Base-by-base conservation (phyloP, 2,888 invertebrate species). In the Rhamnusium bicolor region DNA sequence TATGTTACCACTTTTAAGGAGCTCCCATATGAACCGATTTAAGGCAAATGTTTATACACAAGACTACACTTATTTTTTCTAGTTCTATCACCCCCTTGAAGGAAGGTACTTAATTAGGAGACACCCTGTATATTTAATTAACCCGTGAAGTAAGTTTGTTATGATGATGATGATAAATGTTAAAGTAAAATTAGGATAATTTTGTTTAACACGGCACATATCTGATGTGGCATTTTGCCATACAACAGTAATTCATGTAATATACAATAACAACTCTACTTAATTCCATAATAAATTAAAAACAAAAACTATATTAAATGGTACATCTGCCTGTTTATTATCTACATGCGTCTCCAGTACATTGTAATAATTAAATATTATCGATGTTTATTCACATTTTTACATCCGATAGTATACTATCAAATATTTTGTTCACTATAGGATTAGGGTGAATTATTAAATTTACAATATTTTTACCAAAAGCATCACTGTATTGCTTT, bases 221-320 rank as follows among this genome's bases (percentile, higher is more conserved):
- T n/a, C n/a, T n/a, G n/a, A n/a, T n/a, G n/a, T 32, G 4, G n/a
- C 12, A 40, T n/a, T 40, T 40, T 40, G n/a, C 10, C 4, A 40
- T n/a, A 40, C 10, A 4, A 14, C 2, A 40, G n/a, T n/a, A 40
- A 40, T 40, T 40, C n/a, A n/a, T 10, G 40, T n/a, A 40, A 40
- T n/a, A 40, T n/a, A 40, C n/a, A 14, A 1, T 12, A 40, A 40
- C 40, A 40, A 40, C n/a, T n/a, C n/a, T n/a, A 4, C 40, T 40
- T 40, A 40, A 40, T 2, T 12, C 40, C 24, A 6, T 21, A 54
- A 54, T 54, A 54, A 54, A 54, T 54, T 21, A 54, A 54, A 54
- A 21, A 54, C 19, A 54, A 54, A 54, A 21, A 54, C 19, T n/a
- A 54, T 27, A 21, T 54, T n/a, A 54, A 54, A 54, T n/a, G n/a